Percentiles rank a stretch among this genome's conserved stretches.
These are phyloP conservation scores for Lasioglossum marginatum DNA, from an alignment of 2,888 invertebrate genomes.

Conservation along the genomic window DNA sequence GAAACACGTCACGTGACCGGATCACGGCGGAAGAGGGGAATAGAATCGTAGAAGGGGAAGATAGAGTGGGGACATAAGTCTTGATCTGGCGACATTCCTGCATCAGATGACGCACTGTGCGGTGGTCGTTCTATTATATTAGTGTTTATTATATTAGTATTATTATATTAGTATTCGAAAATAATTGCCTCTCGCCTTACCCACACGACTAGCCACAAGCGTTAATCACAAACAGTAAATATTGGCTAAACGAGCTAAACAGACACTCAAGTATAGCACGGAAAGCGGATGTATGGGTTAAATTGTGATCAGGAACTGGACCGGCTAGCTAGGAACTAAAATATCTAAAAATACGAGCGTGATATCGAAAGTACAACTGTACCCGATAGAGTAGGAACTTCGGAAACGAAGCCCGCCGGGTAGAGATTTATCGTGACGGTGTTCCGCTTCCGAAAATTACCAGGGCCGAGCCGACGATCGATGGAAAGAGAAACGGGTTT, in stretches of 20 bases:
- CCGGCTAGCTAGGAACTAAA: neutral
- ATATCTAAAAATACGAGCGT: slow-evolving; percentile 1
- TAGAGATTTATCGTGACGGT: slow-evolving; percentile 48
- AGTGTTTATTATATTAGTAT: too few species aligned
- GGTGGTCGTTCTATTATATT: too few species aligned
- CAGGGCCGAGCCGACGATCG: slow-evolving; percentile 33
- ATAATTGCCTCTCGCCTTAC: too few species aligned
- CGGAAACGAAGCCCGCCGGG: slow-evolving; percentile 36
- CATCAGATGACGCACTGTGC: too few species aligned
- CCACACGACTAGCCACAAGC: too few species aligned
- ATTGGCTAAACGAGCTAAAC: neutral
- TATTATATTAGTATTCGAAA: too few species aligned
- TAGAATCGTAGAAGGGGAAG: too few species aligned
- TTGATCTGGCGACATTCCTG: too few species aligned
- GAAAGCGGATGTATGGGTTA: neutral
- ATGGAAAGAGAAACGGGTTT: slow-evolving; percentile 49
- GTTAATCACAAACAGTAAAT: neutral
- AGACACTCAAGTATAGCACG: too few species aligned
- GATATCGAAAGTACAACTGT: slow-evolving; percentile 21
- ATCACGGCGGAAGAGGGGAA: too few species aligned
- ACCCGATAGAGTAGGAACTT: slow-evolving; percentile 26
- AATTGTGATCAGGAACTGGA: neutral
- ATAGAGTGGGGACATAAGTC: too few species aligned
- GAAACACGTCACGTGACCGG: too few species aligned
- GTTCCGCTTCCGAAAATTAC: slow-evolving; percentile 50